Evolutionary conservation across 2,888 invertebrate species (phyloP).

Genomic region (Pyrochroa serraticornis): DNA sequence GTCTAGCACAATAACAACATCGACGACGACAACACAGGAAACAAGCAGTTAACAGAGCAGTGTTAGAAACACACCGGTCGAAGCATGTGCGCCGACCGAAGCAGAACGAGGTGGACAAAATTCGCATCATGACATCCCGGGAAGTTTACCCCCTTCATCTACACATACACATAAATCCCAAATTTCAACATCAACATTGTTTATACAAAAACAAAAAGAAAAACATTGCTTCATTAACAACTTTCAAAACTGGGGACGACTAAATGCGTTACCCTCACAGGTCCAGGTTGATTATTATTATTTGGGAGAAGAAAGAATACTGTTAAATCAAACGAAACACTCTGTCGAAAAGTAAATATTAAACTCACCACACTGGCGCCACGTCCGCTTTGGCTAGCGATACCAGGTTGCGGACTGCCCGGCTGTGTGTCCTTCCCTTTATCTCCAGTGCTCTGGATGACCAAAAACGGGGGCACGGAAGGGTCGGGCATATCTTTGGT

Average conservation of each 20-base stretch:
- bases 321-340: too few relatives aligned
- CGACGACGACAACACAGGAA: conserved; percentile 24
- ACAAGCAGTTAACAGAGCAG: conserved; percentile 37
- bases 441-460: conserved; percentile 77
- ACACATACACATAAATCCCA: conserved; percentile 54
- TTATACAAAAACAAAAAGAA: conserved; percentile 5
- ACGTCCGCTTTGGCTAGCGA: conserved; percentile 81
- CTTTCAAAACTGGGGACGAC: neutral
- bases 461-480: conserved; percentile 78
- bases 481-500: conserved; percentile 67
- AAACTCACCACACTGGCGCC: conserved; percentile 85
- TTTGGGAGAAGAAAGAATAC: conserved; percentile 1
- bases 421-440: conserved; percentile 62
- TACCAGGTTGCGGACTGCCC: conserved; percentile 72
- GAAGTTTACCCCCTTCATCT: conserved; percentile 96
- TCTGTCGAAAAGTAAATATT: neutral
- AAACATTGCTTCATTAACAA: conserved; percentile 11
- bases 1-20: conserved; percentile 18
- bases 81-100: conserved; percentile 95
- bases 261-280: conserved; percentile 16
- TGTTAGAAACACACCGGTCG: conserved; percentile 84
- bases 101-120: conserved; percentile 95
- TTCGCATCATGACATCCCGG: conserved; percentile 94
- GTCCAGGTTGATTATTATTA: conserved; percentile 9
- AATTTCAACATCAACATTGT: conserved; percentile 14